Evolutionary conservation across 2,888 invertebrate species (phyloP).

Genomic region (Vandiemenella viatica): DNA sequence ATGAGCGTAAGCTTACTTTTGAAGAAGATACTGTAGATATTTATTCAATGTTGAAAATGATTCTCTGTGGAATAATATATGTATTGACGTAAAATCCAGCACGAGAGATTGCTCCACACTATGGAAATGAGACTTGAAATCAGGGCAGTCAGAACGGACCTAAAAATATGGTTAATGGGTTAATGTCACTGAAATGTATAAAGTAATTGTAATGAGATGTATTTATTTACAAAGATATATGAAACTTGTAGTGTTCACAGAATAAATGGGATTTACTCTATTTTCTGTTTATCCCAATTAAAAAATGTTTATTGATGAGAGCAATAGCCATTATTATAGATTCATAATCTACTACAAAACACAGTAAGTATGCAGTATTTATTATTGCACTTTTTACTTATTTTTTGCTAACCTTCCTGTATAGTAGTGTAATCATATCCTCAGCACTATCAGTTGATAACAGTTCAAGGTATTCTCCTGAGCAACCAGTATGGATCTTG

Average conservation of each 20-base stretch:
- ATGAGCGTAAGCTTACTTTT: conserved; percentile 35
- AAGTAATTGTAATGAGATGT: background rate
- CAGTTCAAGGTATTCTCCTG: conserved; percentile 63
- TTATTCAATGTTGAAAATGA: conserved; percentile 54
- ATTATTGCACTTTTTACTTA: background rate
- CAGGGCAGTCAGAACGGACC: conserved; percentile 68
- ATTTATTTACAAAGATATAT: too few relatives aligned
- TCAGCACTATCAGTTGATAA: conserved; percentile 43
- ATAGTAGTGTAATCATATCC: conserved; percentile 55
- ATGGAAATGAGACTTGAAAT: conserved; percentile 65
- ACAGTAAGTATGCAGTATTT: background rate
- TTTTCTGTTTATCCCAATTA: too few relatives aligned
- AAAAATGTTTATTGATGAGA: too few relatives aligned
- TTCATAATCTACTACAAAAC: too few relatives aligned
- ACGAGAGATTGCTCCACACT: conserved; percentile 65
- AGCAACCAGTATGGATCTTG: conserved; percentile 54
- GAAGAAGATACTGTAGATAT: conserved; percentile 45
- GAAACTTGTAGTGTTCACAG: too few relatives aligned
- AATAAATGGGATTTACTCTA: too few relatives aligned
- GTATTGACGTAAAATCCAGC: conserved; percentile 45
- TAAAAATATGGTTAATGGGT: conserved; percentile 24
- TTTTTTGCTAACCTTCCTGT: conserved; percentile 46
- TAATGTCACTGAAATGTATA: background rate
- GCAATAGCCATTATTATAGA: too few relatives aligned
- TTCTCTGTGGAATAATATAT: conserved; percentile 54